These are phyloP conservation scores for Neodon shergylaensis DNA, from an alignment of 2,113 vertebrate species.

Conservation along the genomic window DNA sequence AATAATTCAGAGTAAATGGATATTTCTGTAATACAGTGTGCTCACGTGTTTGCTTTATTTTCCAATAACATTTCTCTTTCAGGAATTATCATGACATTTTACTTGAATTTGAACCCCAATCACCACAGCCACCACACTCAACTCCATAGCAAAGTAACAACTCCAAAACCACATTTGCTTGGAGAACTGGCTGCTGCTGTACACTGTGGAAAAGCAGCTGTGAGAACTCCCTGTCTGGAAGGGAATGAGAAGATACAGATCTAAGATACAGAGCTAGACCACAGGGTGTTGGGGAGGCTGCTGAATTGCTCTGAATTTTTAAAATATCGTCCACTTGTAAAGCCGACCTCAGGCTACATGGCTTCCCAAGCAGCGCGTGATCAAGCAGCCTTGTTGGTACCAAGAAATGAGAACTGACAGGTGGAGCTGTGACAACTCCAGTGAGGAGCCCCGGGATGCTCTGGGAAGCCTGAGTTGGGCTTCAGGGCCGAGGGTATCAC, in stretches of 20 bases:
- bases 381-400: not conserved
- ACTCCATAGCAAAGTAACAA: not conserved
- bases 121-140: not conserved
- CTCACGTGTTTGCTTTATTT: not conserved
- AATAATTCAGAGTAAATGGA: slow-evolving; percentile 20
- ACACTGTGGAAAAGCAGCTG: not conserved
- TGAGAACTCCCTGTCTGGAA: not conserved
- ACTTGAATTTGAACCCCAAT: not conserved
- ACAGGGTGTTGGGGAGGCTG: not conserved
- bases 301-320: not conserved
- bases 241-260: not conserved
- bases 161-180: too few species aligned
- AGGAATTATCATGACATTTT: not conserved
- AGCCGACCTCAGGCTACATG: not conserved
- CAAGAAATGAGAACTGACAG: not conserved
- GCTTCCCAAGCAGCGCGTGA: not conserved
- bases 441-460: not conserved
- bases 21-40: not conserved
- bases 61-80: not conserved
- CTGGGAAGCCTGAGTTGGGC: not conserved
- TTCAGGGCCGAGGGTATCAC: not conserved
- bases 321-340: not conserved
- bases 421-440: not conserved
- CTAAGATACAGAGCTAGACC: not conserved
- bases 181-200: not conserved